Evolutionary conservation across 2,113 vertebrate species (phyloP).

Genomic region (Camarhynchus parvulus): DNA sequence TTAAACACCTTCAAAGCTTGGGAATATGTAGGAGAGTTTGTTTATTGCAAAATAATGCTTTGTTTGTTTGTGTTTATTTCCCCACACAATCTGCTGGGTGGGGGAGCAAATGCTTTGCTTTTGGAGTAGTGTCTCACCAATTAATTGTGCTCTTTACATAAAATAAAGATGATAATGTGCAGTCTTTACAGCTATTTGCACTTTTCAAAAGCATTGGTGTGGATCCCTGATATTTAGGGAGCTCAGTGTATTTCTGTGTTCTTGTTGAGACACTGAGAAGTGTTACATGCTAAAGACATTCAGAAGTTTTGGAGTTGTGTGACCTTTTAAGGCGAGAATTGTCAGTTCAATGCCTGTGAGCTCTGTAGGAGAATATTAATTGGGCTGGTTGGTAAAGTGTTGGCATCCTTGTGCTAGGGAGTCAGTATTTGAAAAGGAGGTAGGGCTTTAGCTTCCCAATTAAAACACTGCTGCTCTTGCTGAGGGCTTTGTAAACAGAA

Average conservation of each 20-base stretch:
- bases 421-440: neutral
- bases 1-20: neutral
- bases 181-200: neutral
- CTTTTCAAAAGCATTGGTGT: neutral
- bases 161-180: neutral
- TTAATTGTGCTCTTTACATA: neutral
- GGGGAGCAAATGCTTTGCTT: neutral
- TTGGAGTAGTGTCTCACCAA: neutral
- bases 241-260: neutral
- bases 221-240: neutral
- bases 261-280: neutral
- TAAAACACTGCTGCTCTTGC: neutral
- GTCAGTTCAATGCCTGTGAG: neutral
- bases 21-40: neutral
- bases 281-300: neutral
- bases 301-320: neutral
- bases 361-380: conserved; percentile 16
- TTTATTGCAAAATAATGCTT: neutral
- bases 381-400: neutral
- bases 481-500: neutral
- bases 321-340: neutral
- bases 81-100: neutral
- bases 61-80: neutral
- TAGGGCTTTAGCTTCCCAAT: neutral
- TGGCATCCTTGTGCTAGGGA: neutral